Evolutionary conservation across 1,140 invertebrate species (phyloP).

Genomic region (Drosophila ironensis): DNA sequence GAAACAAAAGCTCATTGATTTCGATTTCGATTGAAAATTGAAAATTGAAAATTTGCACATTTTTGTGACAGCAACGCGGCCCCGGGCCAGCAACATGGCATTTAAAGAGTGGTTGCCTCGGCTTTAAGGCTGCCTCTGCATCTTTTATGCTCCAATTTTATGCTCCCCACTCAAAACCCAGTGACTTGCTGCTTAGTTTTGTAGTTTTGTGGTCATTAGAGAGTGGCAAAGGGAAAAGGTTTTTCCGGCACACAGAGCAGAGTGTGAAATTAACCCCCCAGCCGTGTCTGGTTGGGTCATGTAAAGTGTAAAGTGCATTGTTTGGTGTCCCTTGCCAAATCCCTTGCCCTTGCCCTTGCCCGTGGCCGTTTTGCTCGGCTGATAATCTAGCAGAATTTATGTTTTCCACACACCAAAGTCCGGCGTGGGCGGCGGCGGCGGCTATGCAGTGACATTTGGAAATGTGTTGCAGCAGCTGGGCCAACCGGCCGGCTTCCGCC

Average conservation of each 20-base stretch:
- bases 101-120: too few species aligned
- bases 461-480: neutral
- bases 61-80: too few species aligned
- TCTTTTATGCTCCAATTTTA: too few species aligned
- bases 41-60: conserved; percentile 6
- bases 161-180: too few species aligned
- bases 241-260: neutral
- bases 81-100: too few species aligned
- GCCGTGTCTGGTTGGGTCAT: neutral
- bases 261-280: neutral
- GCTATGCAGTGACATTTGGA: conserved; percentile 1
- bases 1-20: too few species aligned
- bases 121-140: too few species aligned
- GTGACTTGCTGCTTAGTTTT: too few species aligned
- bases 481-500: too few species aligned
- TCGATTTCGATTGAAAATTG: too few species aligned
- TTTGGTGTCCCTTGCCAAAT: neutral
- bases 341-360: neutral
- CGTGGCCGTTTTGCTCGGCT: neutral
- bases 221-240: neutral
- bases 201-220: too few species aligned
- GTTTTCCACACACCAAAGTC: neutral
- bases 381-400: conserved; percentile 5
- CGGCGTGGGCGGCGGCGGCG: too few species aligned
- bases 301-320: conserved; percentile 22